Conservation (phyloP, 2,888 invertebrate genomes). For the Macaria liturata region DNA sequence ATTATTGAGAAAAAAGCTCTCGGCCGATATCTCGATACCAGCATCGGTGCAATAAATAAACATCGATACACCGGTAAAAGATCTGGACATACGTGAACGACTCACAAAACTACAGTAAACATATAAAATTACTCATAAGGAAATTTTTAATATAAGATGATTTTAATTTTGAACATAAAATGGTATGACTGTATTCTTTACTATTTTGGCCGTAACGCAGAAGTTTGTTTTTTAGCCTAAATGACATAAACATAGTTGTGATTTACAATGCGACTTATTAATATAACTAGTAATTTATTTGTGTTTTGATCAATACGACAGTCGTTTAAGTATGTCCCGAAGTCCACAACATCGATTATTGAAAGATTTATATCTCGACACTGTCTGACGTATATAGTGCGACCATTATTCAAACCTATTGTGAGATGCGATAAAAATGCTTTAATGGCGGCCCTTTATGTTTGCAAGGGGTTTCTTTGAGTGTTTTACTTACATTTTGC, state of each 20-base stretch:
- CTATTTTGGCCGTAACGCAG: too few species aligned
- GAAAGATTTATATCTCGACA: slow-evolving; percentile 76
- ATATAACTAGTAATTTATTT: too few species aligned
- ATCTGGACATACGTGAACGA: slow-evolving; percentile 10
- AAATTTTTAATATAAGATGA: too few species aligned
- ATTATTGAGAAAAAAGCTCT: slow-evolving; percentile 57
- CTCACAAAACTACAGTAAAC: neutral
- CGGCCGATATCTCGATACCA: slow-evolving; percentile 58
- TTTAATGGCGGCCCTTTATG: slow-evolving; percentile 40
- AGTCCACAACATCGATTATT: slow-evolving; percentile 68
- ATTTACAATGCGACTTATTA: too few species aligned
- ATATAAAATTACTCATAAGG: too few species aligned
- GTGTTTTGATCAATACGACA: neutral
- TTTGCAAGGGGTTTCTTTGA: slow-evolving; percentile 20
- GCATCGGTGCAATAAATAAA: slow-evolving; percentile 72
- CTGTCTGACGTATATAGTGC: slow-evolving; percentile 61
- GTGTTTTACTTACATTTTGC: slow-evolving; percentile 9
- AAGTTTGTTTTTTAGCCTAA: too few species aligned
- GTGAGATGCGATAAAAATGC: slow-evolving; percentile 61
- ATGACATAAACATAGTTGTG: too few species aligned
- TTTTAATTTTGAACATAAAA: too few species aligned
- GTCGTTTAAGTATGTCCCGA: slow-evolving; percentile 11
- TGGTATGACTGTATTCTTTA: too few species aligned
- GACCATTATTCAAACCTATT: slow-evolving; percentile 74
- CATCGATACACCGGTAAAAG: slow-evolving; percentile 65